A percentile compares a stretch with the other conserved stretches of the same genome.
These are phyloP conservation scores for Mohoua ochrocephala DNA, from an alignment of 2,113 vertebrate species.

Conservation along the genomic window DNA sequence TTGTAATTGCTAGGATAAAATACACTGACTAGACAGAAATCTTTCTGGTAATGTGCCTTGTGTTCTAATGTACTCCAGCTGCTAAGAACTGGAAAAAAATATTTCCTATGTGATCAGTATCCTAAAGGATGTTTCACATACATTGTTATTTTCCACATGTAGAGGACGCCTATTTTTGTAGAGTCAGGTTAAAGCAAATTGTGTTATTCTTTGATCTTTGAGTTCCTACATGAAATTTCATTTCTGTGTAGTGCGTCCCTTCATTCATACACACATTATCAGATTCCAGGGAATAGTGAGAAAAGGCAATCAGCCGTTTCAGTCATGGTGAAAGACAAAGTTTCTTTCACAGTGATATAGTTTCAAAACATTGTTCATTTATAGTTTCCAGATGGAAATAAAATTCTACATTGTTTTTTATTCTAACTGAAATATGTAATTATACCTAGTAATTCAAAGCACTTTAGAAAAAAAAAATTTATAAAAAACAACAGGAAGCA, in stretches of 20 bases:
- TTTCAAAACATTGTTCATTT: constrained; percentile 33
- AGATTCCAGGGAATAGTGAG: background rate
- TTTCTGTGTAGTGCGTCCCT: background rate
- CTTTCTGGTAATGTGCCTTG: background rate
- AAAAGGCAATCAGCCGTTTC: constrained; percentile 19
- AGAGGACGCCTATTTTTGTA: background rate
- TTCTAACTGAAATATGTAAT: constrained; percentile 24
- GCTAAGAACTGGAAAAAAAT: background rate
- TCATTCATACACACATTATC: background rate
- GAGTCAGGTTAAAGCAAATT: constrained; percentile 16
- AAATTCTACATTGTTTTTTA: constrained; percentile 13
- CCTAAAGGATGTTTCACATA: background rate
- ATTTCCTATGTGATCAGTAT: background rate
- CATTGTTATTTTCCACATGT: background rate
- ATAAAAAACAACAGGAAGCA: background rate
- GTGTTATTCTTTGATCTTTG: background rate
- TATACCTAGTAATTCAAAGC: constrained; percentile 16
- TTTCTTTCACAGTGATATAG: constrained; percentile 11
- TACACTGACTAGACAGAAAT: background rate
- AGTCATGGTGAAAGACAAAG: constrained; percentile 26
- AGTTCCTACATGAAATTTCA: background rate
- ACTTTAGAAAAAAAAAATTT: background rate
- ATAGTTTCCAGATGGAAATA: constrained; percentile 54
- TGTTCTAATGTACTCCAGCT: constrained; percentile 39
- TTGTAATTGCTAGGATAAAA: constrained; percentile 13